Evolutionary conservation across 2,888 invertebrate genomes (phyloP).

Genomic region (Amorpha juglandis): DNA sequence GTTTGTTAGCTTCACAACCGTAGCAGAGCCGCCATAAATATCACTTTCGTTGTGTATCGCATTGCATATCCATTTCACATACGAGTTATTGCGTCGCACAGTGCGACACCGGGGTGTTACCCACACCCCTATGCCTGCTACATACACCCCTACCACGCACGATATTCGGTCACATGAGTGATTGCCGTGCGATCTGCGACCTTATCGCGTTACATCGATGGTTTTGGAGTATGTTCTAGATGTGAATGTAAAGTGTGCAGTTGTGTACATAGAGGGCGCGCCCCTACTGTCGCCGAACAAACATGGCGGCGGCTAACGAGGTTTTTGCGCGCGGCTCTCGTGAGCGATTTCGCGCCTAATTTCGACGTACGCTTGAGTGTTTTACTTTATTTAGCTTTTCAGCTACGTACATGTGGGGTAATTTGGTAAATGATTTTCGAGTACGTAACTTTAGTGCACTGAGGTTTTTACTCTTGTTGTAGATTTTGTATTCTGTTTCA

Average conservation of each 20-base stretch:
- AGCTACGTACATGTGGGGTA: slow-evolving; percentile 47
- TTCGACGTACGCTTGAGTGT: slow-evolving; percentile 61
- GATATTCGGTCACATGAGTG: slow-evolving; percentile 41
- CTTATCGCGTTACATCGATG: slow-evolving; percentile 44
- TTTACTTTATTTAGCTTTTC: slow-evolving; percentile 54
- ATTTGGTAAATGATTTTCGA: slow-evolving; percentile 42
- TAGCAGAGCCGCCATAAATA: slow-evolving; percentile 47
- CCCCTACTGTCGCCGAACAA: slow-evolving; percentile 80
- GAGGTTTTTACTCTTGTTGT: slow-evolving; percentile 6
- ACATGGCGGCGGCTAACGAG: slow-evolving; percentile 81
- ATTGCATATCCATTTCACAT: slow-evolving; percentile 80
- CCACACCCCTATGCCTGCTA: slow-evolving; percentile 72
- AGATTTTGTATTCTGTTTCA: slow-evolving; percentile 16
- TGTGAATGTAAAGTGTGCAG: slow-evolving; percentile 49
- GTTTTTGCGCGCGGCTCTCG: slow-evolving; percentile 77
- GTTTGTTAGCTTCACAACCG: slow-evolving; percentile 21
- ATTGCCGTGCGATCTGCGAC: slow-evolving; percentile 40
- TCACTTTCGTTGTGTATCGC: slow-evolving; percentile 71
- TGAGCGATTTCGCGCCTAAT: slow-evolving; percentile 83
- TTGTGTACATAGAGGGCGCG: slow-evolving; percentile 82
- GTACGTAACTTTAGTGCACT: slow-evolving; percentile 24
- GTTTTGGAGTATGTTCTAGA: slow-evolving; percentile 28
- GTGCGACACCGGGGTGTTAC: slow-evolving; percentile 76
- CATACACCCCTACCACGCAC: slow-evolving; percentile 68
- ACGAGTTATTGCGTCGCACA: slow-evolving; percentile 74